Base-by-base conservation (phyloP, 2,797 vertebrate species). In the Enteromius unitaeniatus region DNA sequence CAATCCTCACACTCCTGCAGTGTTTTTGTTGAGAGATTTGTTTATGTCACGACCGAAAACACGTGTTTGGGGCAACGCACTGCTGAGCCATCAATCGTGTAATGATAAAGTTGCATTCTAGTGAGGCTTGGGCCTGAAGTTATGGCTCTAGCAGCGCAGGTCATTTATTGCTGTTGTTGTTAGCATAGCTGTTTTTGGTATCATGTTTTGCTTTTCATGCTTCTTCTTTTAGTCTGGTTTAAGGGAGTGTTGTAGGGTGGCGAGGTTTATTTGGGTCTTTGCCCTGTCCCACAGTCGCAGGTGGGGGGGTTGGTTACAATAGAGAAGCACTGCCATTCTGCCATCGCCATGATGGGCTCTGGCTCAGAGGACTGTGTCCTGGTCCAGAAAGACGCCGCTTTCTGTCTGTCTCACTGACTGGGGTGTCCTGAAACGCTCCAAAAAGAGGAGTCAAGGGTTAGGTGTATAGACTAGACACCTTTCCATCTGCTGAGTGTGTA, bases 401-500 rank as follows among this genome's bases (percentile, higher is more conserved):
- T 86, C 88, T 90, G 89, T 90, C 88, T 90, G 88, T 90, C 89
- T 89, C 80, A 86, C 86, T 85, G 87, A 84, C 77, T 84, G 51
- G 86, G 83, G 88, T 86, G 88, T 89, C 85, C 85, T 82, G 47
- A 83, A 80, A 70, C 40, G 15, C 83, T 85, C 85, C 83, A 85
- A 75, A 85, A 79, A 85, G 79, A 84, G 73, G 64, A 84, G 86
- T 86, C 77, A 69, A 74, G 86, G 81, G 69, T 81, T 86, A 88
- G 78, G 65, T 60, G 84, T 80, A 55, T 55, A 69, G 78, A 49
- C 86, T 68, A 84, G 67, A 60, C 67, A 76, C 75, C 82, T 83
- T 68, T 89, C 90, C 90, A 89, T 91, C 90, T 91, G 88, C 90
- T 87, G 73, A 37, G 49, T 68, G 51, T 77, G 26, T 74, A 74